A percentile compares a stretch with the other conserved stretches of the same genome.
These are phyloP conservation scores for Ctenopoma multispine DNA, from an alignment of 2,797 vertebrate species.

Conservation along the genomic window DNA sequence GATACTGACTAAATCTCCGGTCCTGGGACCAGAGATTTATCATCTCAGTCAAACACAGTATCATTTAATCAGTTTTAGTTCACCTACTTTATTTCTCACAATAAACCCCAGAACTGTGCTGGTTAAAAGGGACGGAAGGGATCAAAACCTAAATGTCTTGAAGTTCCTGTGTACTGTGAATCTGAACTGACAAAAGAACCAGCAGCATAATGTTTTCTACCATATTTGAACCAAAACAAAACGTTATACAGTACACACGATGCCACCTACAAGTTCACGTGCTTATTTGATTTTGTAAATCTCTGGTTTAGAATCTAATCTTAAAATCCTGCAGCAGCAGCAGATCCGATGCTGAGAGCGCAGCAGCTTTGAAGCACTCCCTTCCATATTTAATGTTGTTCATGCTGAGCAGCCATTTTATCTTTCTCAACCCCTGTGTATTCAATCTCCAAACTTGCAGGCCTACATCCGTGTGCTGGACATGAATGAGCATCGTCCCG, in stretches of 20 bases:
- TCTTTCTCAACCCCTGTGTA: constrained; percentile 29
- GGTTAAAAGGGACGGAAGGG: too few species aligned
- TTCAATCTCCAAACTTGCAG: constrained; percentile 72
- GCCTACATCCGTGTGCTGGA: constrained; percentile 92
- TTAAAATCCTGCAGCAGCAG: not conserved
- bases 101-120: too few species aligned
- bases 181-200: not conserved
- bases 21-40: too few species aligned
- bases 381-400: constrained; percentile 24
- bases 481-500: constrained; percentile 93
- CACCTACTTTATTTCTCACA: too few species aligned
- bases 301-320: constrained; percentile 18
- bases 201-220: not conserved
- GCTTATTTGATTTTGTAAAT: constrained; percentile 9
- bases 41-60: too few species aligned
- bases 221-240: not conserved
- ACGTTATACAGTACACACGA: not conserved
- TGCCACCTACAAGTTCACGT: not conserved
- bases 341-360: not conserved
- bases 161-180: too few species aligned
- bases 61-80: too few species aligned
- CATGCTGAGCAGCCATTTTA: constrained; percentile 22
- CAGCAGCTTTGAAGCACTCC: not conserved
- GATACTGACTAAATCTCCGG: too few species aligned
- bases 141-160: too few species aligned